Percentiles rank a stretch among this genome's conserved stretches.
Conservation (phyloP, 2,888 invertebrate genomes). For the Ernsta delagoae region DNA sequence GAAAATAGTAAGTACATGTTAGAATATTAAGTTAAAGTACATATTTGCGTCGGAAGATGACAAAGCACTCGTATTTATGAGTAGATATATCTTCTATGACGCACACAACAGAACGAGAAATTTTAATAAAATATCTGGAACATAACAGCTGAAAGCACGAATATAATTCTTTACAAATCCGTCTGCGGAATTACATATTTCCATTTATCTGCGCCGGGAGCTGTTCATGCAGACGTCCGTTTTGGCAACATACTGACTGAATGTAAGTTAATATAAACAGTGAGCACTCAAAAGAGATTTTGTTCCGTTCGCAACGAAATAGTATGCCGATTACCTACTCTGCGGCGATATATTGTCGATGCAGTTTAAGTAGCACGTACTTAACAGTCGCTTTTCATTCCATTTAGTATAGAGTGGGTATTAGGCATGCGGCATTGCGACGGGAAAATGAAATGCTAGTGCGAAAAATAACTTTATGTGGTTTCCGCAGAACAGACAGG, state of each 20-base stretch:
- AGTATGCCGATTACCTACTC: conserved; percentile 32
- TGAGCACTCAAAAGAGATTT: conserved; percentile 29
- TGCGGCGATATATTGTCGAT: conserved; percentile 22
- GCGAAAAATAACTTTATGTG: background rate
- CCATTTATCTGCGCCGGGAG: conserved; percentile 32
- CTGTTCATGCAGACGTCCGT: conserved; percentile 35
- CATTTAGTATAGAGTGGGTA: background rate
- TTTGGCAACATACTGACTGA: conserved; percentile 30
- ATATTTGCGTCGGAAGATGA: background rate
- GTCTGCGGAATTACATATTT: conserved; percentile 29
- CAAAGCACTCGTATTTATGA: background rate
- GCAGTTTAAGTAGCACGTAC: conserved; percentile 16
- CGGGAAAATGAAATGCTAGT: background rate
- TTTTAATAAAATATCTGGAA: conserved; percentile 26
- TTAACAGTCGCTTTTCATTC: conserved; percentile 21
- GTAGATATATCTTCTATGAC: background rate
- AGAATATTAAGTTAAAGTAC: too few relatives aligned
- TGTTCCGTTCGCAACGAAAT: conserved; percentile 29
- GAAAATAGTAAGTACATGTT: too few relatives aligned
- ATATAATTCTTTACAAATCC: conserved; percentile 33
- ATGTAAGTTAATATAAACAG: conserved; percentile 33
- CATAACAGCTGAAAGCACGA: conserved; percentile 21
- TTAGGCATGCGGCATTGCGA: background rate
- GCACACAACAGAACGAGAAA: conserved; percentile 4
- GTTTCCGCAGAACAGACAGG: background rate